Conservation (phyloP, 1,140 invertebrate genomes). For the Drosophila sp. region DNA sequence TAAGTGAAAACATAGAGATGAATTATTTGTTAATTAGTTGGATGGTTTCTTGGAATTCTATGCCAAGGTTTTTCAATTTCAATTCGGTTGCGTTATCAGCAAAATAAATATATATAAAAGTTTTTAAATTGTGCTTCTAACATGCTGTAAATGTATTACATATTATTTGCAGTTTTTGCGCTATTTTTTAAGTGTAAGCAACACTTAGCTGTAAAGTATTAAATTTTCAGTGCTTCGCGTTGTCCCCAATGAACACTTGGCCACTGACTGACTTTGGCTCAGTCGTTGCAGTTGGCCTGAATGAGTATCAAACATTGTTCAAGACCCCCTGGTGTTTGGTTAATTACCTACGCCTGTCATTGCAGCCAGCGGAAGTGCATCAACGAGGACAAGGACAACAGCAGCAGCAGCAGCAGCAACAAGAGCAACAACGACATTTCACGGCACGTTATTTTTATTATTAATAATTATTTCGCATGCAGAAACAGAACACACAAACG, state of each 20-base stretch:
- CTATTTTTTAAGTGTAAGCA: conserved; percentile 8
- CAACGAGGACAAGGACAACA: conserved; percentile 41
- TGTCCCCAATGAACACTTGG: conserved; percentile 15
- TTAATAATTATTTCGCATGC: conserved; percentile 78
- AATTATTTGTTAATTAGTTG: too few species aligned
- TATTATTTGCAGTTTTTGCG: not conserved
- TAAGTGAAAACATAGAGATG: too few species aligned
- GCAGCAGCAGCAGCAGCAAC: conserved; percentile 53
- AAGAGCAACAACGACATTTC: conserved; percentile 56
- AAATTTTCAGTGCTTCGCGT: conserved; percentile 2
- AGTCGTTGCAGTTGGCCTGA: conserved; percentile 22
- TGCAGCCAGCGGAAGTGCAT: conserved; percentile 44
- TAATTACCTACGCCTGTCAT: conserved; percentile 64
- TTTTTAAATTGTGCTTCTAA: too few species aligned
- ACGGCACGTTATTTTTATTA: conserved; percentile 70
- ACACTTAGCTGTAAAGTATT: conserved; percentile 34
- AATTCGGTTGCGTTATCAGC: too few species aligned
- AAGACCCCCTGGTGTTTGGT: conserved; percentile 54
- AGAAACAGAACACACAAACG: conserved; percentile 34
- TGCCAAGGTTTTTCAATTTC: too few species aligned
- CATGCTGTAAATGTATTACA: too few species aligned
- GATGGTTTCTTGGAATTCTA: too few species aligned
- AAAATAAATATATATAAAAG: too few species aligned
- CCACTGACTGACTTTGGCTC: conserved; percentile 19
- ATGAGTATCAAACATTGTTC: not conserved